Evolutionary conservation across 2,888 invertebrate genomes (phyloP).

Genomic region (Andrena fulva): DNA sequence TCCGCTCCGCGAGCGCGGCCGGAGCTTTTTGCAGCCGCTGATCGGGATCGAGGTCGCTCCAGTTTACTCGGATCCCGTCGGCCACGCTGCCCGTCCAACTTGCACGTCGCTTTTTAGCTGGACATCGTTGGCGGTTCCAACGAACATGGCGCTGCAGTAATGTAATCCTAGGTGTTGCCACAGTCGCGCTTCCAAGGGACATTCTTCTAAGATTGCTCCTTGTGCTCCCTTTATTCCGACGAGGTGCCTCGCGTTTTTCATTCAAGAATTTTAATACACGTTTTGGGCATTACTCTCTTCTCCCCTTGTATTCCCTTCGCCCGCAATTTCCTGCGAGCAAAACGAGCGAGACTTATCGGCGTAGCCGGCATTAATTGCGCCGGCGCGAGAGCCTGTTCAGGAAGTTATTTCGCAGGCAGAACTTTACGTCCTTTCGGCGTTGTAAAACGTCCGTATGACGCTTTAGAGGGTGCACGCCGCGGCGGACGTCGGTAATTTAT

Average conservation of each 20-base stretch:
- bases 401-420: conserved; percentile 61
- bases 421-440: conserved; percentile 58
- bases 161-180: too few relatives aligned
- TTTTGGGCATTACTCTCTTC: conserved; percentile 8
- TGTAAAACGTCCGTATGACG: conserved; percentile 59
- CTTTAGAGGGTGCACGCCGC: conserved; percentile 44
- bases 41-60: background rate
- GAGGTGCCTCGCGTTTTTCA: conserved; percentile 3
- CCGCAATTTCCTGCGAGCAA: conserved; percentile 47
- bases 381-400: conserved; percentile 48
- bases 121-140: background rate
- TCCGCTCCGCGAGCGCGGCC: background rate
- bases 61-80: background rate
- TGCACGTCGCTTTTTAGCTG: background rate
- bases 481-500: conserved; percentile 64
- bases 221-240: conserved; percentile 4
- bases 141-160: too few relatives aligned
- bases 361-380: conserved; percentile 67
- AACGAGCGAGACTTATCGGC: conserved; percentile 62
- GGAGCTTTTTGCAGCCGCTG: background rate
- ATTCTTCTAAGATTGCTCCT: conserved; percentile 10
- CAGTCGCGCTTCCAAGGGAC: background rate
- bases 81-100: background rate
- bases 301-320: background rate
- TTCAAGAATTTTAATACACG: conserved; percentile 48